Evolutionary conservation across 2,888 invertebrate species (phyloP).

Genomic region (Leptopterna dolabrata): DNA sequence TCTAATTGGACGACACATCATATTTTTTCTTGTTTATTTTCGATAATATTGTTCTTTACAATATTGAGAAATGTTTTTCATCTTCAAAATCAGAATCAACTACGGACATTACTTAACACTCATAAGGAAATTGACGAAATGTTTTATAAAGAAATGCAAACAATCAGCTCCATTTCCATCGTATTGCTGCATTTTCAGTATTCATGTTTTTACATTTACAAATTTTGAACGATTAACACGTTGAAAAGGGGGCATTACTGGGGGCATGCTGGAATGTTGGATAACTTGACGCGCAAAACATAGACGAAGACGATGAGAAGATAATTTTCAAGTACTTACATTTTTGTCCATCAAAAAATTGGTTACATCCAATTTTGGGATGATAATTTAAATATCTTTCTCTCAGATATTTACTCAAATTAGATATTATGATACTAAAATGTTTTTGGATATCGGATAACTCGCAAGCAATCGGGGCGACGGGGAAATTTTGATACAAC

Average conservation of each 20-base stretch:
- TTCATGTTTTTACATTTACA: background rate
- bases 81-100: background rate
- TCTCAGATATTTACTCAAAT: background rate
- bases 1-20: constrained; percentile 26
- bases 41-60: background rate
- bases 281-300: background rate
- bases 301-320: background rate
- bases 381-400: background rate
- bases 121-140: background rate
- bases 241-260: background rate
- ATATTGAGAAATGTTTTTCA: background rate
- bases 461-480: background rate
- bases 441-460: background rate
- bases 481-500: background rate
- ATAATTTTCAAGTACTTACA: background rate
- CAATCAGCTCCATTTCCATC: background rate
- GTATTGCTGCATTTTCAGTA: background rate
- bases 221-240: background rate
- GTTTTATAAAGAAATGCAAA: background rate
- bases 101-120: background rate
- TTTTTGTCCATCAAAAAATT: background rate
- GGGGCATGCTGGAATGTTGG: background rate
- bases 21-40: constrained; percentile 12
- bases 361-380: background rate
- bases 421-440: background rate